Percentiles rank a stretch among this genome's conserved stretches.
phyloP scores from a whole-genome alignment of 2,113 vertebrate species.

The Urocolius indicus region DNA sequence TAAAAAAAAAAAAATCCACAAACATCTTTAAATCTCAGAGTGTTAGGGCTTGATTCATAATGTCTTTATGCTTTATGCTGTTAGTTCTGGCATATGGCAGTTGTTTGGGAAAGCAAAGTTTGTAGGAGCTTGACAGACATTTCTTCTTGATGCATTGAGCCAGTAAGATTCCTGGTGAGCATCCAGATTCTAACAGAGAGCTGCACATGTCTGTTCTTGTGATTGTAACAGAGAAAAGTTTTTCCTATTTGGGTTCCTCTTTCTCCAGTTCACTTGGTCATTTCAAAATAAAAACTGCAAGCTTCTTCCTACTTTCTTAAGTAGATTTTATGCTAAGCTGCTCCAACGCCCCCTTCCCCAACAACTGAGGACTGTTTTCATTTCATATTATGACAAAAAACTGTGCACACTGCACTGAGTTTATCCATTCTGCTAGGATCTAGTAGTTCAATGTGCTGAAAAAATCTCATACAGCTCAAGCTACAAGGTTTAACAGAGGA shows the following conservation, averaged over 20 bases:
- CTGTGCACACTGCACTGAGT: neutral
- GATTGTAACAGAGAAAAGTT: neutral
- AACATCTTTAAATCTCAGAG: neutral
- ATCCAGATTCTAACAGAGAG: slow-evolving; percentile 56
- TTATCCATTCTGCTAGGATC: neutral
- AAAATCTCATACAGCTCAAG: neutral
- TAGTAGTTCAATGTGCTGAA: neutral
- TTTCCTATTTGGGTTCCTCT: slow-evolving; percentile 31
- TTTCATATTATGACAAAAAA: neutral
- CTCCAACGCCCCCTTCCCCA: neutral
- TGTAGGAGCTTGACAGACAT: slow-evolving; percentile 58
- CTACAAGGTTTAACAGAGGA: neutral
- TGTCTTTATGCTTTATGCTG: slow-evolving; percentile 20
- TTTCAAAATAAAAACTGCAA: neutral
- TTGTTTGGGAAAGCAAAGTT: slow-evolving; percentile 59
- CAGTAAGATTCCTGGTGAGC: slow-evolving; percentile 52
- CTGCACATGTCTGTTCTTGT: slow-evolving; percentile 35
- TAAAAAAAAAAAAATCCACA: neutral
- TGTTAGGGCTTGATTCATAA: neutral
- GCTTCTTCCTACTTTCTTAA: neutral
- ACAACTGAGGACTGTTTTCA: neutral
- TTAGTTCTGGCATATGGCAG: slow-evolving; percentile 40
- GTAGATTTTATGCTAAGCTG: neutral
- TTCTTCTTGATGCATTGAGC: slow-evolving; percentile 51
- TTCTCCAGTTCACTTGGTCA: slow-evolving; percentile 19